Conservation (phyloP, 2,797 vertebrate genomes). For the Sebastes aleutianus region DNA sequence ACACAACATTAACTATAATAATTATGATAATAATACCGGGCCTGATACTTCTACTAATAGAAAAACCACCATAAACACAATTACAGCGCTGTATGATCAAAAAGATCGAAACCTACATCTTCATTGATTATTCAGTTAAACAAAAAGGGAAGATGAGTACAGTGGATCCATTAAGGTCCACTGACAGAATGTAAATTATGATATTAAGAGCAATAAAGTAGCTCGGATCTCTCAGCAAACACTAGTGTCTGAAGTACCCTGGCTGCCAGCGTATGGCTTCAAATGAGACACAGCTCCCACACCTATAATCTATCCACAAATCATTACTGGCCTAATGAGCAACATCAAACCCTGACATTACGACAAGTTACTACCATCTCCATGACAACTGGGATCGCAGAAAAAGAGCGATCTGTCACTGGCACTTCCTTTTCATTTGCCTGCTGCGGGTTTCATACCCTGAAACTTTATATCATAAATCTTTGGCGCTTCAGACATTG, state of each 20-base stretch:
- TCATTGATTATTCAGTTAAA: constrained; percentile 52
- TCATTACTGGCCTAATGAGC: constrained; percentile 62
- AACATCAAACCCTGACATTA: constrained; percentile 66
- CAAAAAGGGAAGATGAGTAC: constrained; percentile 27
- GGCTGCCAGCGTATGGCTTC: constrained; percentile 22
- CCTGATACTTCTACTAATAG: background rate
- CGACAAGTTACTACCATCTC: constrained; percentile 61
- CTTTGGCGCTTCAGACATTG: background rate
- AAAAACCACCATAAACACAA: constrained; percentile 5
- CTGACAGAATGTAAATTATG: constrained; percentile 63
- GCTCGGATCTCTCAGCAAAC: constrained; percentile 52
- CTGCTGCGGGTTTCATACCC: constrained; percentile 1
- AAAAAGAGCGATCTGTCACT: background rate
- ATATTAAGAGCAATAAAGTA: constrained; percentile 59
- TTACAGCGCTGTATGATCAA: background rate
- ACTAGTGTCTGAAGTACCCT: constrained; percentile 46
- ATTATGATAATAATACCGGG: constrained; percentile 3
- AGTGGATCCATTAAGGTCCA: constrained; percentile 50
- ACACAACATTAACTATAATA: constrained; percentile 14
- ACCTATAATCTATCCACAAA: constrained; percentile 61
- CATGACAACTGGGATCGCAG: constrained; percentile 67
- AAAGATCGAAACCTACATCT: constrained; percentile 27
- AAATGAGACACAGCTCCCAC: constrained; percentile 52
- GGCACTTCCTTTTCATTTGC: background rate
- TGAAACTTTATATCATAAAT: constrained; percentile 9